Evolutionary conservation across 2,888 invertebrate genomes (phyloP), one percentile per base, ranked within the genome.

Genomic region (Tachina lurida): DNA sequence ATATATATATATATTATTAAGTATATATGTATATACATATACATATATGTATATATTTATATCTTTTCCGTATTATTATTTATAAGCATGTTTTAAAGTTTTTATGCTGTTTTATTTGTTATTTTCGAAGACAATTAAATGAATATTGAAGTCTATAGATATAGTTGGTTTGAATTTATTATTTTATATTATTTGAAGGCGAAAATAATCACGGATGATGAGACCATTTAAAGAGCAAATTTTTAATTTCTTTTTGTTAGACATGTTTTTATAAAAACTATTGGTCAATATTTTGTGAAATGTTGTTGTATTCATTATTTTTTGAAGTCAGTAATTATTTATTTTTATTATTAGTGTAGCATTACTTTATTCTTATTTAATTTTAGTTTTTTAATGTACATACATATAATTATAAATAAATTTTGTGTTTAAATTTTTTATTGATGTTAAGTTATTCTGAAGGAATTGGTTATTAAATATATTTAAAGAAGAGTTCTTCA

Each of bases 151-250:
- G 39, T 39, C 58, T 78, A 60, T 84, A 52, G 76, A 82, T 84
- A 91, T 92, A 91, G 91, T 54, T 71, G 54, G 47, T 43, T 68
- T 62, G 19, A 47, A 47, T 41, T 31, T 47, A 3, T 49, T 45
- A 22, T 47, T 74, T 63, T 54, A 13, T 67, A 73, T n/a, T 41
- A 10, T 52, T 84, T 65, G 65, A 87, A 92, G 92, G 92, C 91
- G 91, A 92, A 92, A 92, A 92, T 92, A 92, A 92, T 91, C 92
- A 90, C 90, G 92, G 92, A 93, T 93, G 92, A 92, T 93, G 92
- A 93, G 92, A 93, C 92, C 93, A 93, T 91, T 91, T 90, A 75
- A 87, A 67, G 89, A 90, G 89, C 89, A 89, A 88, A 87, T 88
- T 88, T 88, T 54, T 87, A 68, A 70, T 79, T 63, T 65, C 7